These are phyloP conservation scores for Furnarius figulus DNA, from an alignment of 2,113 vertebrate species.

Conservation along the genomic window DNA sequence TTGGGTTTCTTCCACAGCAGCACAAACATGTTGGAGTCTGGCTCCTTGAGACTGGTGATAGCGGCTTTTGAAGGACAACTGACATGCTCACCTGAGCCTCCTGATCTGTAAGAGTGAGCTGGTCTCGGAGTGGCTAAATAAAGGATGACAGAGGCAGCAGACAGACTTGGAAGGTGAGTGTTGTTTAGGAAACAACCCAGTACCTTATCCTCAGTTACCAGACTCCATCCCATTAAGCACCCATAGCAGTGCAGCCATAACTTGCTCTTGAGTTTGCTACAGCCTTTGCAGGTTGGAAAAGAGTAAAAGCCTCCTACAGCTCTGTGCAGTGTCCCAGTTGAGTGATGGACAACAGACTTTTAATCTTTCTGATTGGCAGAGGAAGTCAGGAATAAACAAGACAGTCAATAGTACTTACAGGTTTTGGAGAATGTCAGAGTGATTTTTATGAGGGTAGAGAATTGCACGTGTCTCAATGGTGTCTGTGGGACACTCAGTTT, in stretches of 20 bases:
- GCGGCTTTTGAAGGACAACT: background rate
- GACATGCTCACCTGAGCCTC: background rate
- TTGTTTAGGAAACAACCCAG: background rate
- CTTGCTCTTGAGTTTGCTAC: background rate
- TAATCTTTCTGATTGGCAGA: background rate
- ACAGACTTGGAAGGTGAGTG: background rate
- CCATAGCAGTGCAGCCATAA: background rate
- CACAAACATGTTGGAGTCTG: background rate
- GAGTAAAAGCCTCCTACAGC: background rate
- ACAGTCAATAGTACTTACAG: background rate
- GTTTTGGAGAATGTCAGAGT: background rate
- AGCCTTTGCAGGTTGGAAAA: background rate
- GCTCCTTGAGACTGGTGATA: background rate
- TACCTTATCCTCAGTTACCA: background rate
- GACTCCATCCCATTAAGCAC: background rate
- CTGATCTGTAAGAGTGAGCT: background rate
- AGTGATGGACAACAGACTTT: background rate
- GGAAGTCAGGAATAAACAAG: background rate
- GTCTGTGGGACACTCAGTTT: background rate
- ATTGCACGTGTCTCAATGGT: rapidly evolving
- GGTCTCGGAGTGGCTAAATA: background rate
- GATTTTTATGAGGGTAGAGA: background rate
- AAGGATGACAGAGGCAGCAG: background rate
- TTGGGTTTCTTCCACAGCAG: background rate
- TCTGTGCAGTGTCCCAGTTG: background rate